These are phyloP conservation scores for Drosophila mulleri DNA, from an alignment of 2,888 invertebrate species.

Conservation along the genomic window DNA sequence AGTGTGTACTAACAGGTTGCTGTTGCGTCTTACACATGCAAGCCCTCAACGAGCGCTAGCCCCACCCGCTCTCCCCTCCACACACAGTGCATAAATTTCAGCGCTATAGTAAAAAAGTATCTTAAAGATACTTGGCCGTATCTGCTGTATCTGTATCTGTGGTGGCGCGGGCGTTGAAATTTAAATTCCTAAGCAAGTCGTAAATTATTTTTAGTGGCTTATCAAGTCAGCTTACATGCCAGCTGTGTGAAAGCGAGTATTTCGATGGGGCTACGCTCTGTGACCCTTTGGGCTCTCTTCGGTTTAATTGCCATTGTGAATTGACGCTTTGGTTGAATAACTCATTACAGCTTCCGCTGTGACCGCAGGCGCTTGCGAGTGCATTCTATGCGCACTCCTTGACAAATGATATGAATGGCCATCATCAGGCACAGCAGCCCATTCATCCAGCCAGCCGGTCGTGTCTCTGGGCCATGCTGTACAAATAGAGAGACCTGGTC, in stretches of 20 bases:
- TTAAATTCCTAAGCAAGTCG: constrained; percentile 77
- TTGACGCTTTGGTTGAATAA: constrained; percentile 67
- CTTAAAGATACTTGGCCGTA: constrained; percentile 46
- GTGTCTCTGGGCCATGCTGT: constrained; percentile 54
- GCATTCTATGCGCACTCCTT: constrained; percentile 70
- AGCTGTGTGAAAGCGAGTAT: constrained; percentile 49
- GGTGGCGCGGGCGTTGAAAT: constrained; percentile 69
- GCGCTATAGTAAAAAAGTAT: constrained; percentile 46
- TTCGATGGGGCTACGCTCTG: constrained; percentile 14
- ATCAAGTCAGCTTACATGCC: constrained; percentile 55
- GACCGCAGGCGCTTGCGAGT: constrained; percentile 51
- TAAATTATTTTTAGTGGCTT: constrained; percentile 80
- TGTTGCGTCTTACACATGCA: constrained; percentile 45
- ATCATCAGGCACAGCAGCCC: constrained; percentile 49
- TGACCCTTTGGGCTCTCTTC: constrained; percentile 16
- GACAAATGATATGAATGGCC: constrained; percentile 72
- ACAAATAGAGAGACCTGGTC: constrained; percentile 59
- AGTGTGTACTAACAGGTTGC: constrained; percentile 66
- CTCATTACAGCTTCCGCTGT: constrained; percentile 79
- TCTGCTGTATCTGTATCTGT: constrained; percentile 48
- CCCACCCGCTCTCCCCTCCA: not conserved
- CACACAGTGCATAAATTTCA: constrained; percentile 67
- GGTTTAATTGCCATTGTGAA: constrained; percentile 68
- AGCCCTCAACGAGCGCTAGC: constrained; percentile 34
- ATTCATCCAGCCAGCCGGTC: constrained; percentile 70